Base-by-base conservation (phyloP, 1,140 invertebrate genomes). In the Hestina assimilis region DNA sequence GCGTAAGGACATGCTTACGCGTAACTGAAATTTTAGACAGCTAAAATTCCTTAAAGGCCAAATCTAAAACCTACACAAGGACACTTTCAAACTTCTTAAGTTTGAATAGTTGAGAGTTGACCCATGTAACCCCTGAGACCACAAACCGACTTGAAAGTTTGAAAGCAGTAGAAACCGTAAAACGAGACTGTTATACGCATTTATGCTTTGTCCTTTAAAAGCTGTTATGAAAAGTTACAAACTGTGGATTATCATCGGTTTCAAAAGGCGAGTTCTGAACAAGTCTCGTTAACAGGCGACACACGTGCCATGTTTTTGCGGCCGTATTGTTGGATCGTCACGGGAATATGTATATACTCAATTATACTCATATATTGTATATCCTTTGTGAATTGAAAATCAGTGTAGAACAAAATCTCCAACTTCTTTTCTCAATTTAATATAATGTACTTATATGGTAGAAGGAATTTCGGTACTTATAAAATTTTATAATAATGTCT, bases 221-320 rank as follows among this genome's bases (percentile, higher is more conserved):
- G 33, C 33, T 20, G 21, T 26, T 46, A 35, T 55, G 12, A 42
- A 42, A 28, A 41, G 43, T 46, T 31, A 52, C 23, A 29, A 28
- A 24, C 19, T 56, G 48, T 26, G 26, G 23, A 19, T 38, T 33
- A 53, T 29, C 19, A 47, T 38, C 15, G 33, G 15, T 38, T 19
- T 38, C 33, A 38, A 38, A 35, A 38, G 33, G 19, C 33, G 15
- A 38, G 33, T 38, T 38, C 19, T 17, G 4, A 38, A 38, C 14
- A 38, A 38, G 33, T 38, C 33, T 38, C 33, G 55, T 63, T 58
- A 58, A 41, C 29, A 63, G 23, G 35, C 60, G 23, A 48, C 43
- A 40, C 60, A 56, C 48, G 54, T 48, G 45, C 40, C 47, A 48
- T 58, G 54, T 43, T 45, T 48, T 52, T 38, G 35, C 38, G 29